A percentile compares a stretch with the other conserved stretches of the same genome.
These are phyloP conservation scores for Ctenochaetus hawaiiensis DNA, from an alignment of 2,797 vertebrate genomes.

Conservation along the genomic window DNA sequence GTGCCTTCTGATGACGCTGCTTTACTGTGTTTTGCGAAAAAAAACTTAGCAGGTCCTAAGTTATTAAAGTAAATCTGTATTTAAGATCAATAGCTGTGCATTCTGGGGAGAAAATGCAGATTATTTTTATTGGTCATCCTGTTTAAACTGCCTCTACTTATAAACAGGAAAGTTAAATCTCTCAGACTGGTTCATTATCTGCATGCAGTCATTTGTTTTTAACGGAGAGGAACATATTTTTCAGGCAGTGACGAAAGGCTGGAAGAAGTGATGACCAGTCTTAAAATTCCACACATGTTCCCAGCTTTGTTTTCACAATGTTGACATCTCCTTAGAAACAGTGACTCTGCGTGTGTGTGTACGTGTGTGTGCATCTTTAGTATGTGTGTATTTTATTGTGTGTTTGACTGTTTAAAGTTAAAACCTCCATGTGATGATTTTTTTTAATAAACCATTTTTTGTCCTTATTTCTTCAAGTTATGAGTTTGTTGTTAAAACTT, in stretches of 20 bases:
- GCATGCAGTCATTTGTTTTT: conserved; percentile 20
- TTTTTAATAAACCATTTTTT: neutral
- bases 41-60: conserved; percentile 46
- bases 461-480: neutral
- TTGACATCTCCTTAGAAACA: conserved; percentile 77
- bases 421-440: neutral
- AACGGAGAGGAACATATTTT: neutral
- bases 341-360: conserved; percentile 5
- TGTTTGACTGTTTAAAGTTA: conserved; percentile 8
- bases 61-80: conserved; percentile 34
- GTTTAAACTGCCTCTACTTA: conserved; percentile 26
- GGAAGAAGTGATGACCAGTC: conserved; percentile 52
- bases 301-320: conserved; percentile 74
- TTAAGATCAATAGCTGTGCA: conserved; percentile 21
- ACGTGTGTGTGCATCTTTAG: neutral
- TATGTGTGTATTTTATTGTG: conserved; percentile 19
- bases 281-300: conserved; percentile 69
- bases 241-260: conserved; percentile 29
- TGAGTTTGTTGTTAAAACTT: neutral
- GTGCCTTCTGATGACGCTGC: neutral
- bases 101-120: conserved; percentile 3
- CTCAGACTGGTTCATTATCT: conserved; percentile 25
- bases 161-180: conserved; percentile 33
- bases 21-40: conserved; percentile 16
- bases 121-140: conserved; percentile 1